Evolutionary conservation across 2,888 invertebrate genomes (phyloP), one percentile per base, ranked within the genome.

Genomic region (Oligia fasciuncula): DNA sequence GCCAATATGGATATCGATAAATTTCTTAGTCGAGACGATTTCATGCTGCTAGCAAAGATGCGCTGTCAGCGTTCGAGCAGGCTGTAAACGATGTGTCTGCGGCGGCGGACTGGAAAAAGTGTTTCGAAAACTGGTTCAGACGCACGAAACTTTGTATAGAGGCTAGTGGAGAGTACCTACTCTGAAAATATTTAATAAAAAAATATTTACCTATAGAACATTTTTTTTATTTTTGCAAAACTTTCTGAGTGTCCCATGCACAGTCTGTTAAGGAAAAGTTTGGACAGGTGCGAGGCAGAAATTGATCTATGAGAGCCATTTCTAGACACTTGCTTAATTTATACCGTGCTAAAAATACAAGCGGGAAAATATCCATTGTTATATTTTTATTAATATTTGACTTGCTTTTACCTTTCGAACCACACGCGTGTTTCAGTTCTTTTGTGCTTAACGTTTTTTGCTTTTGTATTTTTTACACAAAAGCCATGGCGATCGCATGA

Each of bases 271-370:
- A 60, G 80, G 76, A 73, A 79, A 88, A 89, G 86, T 88, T 90
- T 87, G 84, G 85, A 87, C 87, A 88, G 86, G 84, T 86, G 84
- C 77, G 83, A 78, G 83, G 67, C 79, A 83, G 80, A 87, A 87
- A 88, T 87, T 88, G 87, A 87, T 88, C 83, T 82, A 85, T 75
- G 83, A 77, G 73, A 83, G 73, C 75, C 57, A 79, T 75, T 77
- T 63, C 77, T 79, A 62, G 62, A 66, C 70, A 69, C 70, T 66
- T 79, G 73, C 78, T 81, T 80, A 85, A 87, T 82, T 81, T 87
- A 87, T 78, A 73, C 81, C 17, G 57, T 77, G 76, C 78, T 80
- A 86, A 84, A 87, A 86, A 87, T 84, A 87, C 84, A 87, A 84
- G 72, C 51, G 46, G 54, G 29, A 29, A 65, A 80, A 80, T 81